Evolutionary conservation across 2,888 invertebrate genomes (phyloP).

Genomic region (Halictus quadricinctus): DNA sequence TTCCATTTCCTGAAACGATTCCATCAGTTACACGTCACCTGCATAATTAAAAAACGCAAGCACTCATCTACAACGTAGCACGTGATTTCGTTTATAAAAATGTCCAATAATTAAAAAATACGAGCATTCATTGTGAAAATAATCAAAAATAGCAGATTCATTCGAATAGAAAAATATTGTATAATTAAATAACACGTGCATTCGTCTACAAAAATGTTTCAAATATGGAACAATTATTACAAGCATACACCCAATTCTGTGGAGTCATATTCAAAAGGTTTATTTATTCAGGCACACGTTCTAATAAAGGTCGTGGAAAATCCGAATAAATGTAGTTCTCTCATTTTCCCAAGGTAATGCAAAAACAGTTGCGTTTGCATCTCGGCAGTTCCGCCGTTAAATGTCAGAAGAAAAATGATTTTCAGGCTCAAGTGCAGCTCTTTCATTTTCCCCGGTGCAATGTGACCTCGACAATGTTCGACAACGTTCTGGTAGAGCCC

Average conservation of each 20-base stretch:
- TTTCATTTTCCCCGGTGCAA: not conserved
- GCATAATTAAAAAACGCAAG: not conserved
- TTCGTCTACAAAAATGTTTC: not conserved
- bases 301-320: not conserved
- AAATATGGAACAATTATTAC: not conserved
- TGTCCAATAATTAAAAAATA: not conserved
- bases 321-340: not conserved
- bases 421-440: not conserved
- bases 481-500: not conserved
- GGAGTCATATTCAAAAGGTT: not conserved
- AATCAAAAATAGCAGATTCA: too few relatives aligned
- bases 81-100: not conserved
- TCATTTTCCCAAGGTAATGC: not conserved
- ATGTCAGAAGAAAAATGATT: not conserved
- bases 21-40: not conserved
- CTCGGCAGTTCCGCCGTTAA: not conserved
- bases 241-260: not conserved
- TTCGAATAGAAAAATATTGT: too few relatives aligned
- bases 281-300: not conserved
- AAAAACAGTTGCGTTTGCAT: not conserved
- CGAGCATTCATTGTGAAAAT: not conserved
- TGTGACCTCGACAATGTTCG: not conserved
- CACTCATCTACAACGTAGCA: not conserved
- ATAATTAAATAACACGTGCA: not conserved
- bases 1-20: not conserved